Percentiles rank a stretch among this genome's conserved stretches.
phyloP scores from a whole-genome alignment of 53 echinoderm and acorn worm species.

The Astropecten irregularis region DNA sequence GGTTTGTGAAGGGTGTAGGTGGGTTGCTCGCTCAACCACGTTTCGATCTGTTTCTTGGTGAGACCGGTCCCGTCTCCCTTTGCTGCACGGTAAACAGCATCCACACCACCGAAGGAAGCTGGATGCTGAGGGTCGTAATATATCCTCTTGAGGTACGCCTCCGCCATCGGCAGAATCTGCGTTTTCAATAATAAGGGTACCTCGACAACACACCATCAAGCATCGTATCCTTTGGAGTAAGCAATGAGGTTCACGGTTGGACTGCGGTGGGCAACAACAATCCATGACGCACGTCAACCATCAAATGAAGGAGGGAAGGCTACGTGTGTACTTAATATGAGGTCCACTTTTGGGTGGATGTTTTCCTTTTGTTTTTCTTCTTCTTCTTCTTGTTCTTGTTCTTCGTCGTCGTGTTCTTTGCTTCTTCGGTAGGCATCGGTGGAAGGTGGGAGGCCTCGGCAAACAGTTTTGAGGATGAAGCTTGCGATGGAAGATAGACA shows the following conservation, averaged over 20 bases:
- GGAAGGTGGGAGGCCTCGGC: too few species aligned
- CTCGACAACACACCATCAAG: slow-evolving; percentile 43
- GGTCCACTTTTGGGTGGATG: not conserved
- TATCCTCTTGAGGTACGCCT: slow-evolving; percentile 34
- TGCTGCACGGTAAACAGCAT: too few species aligned
- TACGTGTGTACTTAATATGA: not conserved
- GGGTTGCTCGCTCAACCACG: slow-evolving; percentile 3
- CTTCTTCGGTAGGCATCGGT: not conserved
- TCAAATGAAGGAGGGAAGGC: not conserved
- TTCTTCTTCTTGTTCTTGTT: not conserved
- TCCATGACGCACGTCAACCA: slow-evolving; percentile 35
- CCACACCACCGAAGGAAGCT: slow-evolving; percentile 1
- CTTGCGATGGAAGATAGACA: not conserved
- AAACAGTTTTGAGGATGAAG: not conserved
- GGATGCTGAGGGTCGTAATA: too few species aligned
- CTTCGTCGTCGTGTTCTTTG: too few species aligned
- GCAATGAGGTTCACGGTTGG: not conserved
- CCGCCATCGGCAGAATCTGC: not conserved
- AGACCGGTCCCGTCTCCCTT: too few species aligned
- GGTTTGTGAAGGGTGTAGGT: slow-evolving; percentile 59
- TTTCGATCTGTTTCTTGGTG: slow-evolving; percentile 31
- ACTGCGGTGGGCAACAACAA: slow-evolving; percentile 34
- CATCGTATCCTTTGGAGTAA: not conserved
- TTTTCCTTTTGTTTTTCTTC: not conserved
- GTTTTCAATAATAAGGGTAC: slow-evolving; percentile 4